Base-by-base conservation (phyloP, 2,113 vertebrate genomes). In the Chaetura pelagica region DNA sequence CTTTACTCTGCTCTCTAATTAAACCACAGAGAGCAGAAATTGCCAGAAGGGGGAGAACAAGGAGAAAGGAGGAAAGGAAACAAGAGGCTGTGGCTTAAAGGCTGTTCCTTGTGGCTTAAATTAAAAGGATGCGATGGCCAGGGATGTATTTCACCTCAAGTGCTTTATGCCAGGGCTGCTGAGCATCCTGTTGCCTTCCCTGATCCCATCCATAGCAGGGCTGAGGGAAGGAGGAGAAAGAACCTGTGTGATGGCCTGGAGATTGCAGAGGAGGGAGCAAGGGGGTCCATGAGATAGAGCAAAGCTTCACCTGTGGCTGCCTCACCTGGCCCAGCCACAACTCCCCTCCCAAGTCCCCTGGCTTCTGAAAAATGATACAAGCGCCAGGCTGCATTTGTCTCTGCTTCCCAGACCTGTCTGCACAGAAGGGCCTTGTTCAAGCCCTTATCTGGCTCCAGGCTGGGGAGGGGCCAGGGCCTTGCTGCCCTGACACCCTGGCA, bases 391-490 rank as follows among this genome's bases (percentile, higher is more conserved):
- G 62, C 1, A 0, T 57, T 51, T 72, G 64, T 62, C 61, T 87
- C 61, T 16, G 17, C 58, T 77, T 78, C 52, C 59, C 78, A 86
- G 89, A 77, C 81, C 59, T 54, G 57, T 51, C 68, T 74, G 68
- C 90, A 94, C 92, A 96, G 73, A 96, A 90, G 48, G 27, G 48
- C 96, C 77, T 84, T 91, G 92, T 95, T 95, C 64, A 34, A 84
- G 49, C 4, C 4, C 89, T 96, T 95, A 95, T 92, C 93, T 90
- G 74, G 75, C 81, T 85, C 58, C 87, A 18, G 34, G 75, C 15
- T 75, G 61, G 89, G 63, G 83, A 91, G 67, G 23, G 24, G 67
- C 83, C 1, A 0, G 64, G 51, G 68, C 84, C 80, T 80, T 5
- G 17, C 66, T 19, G 26, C 83, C 86, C 83, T 48, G 86, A 89